Evolutionary conservation across 2,888 invertebrate genomes (phyloP).

Genomic region (Acrocera orbiculus): DNA sequence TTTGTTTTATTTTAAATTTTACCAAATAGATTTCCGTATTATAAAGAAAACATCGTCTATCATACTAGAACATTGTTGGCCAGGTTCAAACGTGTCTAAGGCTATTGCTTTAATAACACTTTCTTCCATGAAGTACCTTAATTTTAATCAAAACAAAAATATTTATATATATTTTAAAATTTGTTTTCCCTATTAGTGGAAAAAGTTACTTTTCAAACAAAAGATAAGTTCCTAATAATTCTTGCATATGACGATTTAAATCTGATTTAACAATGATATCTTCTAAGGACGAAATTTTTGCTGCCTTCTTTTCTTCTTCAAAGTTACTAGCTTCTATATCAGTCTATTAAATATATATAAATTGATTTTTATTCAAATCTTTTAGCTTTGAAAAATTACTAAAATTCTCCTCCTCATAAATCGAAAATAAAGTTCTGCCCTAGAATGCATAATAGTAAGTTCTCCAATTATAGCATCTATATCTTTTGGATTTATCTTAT

Average conservation of each 20-base stretch:
- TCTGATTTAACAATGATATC: slow-evolving; percentile 51
- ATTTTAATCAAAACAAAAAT: slow-evolving; percentile 3
- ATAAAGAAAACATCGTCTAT: slow-evolving; percentile 98
- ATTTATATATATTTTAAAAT: not conserved
- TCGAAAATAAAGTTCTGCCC: slow-evolving; percentile 76
- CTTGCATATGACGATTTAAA: slow-evolving; percentile 60
- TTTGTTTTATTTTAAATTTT: slow-evolving; percentile 7
- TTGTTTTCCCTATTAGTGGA: not conserved
- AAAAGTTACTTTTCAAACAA: slow-evolving; percentile 56
- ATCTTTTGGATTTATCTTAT: slow-evolving; percentile 59
- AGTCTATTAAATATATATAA: slow-evolving; percentile 26
- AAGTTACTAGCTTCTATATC: slow-evolving; percentile 44
- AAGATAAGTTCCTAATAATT: slow-evolving; percentile 73
- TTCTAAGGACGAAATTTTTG: slow-evolving; percentile 38
- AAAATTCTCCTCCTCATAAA: slow-evolving; percentile 64
- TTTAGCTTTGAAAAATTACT: slow-evolving; percentile 29
- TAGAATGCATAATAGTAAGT: slow-evolving; percentile 75
- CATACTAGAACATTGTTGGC: slow-evolving; percentile 69
- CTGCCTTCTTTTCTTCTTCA: slow-evolving; percentile 33
- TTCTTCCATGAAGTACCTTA: slow-evolving; percentile 78
- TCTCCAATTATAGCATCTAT: slow-evolving; percentile 79
- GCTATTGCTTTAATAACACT: slow-evolving; percentile 81
- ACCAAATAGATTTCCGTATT: slow-evolving; percentile 84
- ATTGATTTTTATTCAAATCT: not conserved
- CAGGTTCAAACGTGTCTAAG: slow-evolving; percentile 56